phyloP scores from a whole-genome alignment of 2,888 invertebrate genomes.

The Mayetiola destructor region DNA sequence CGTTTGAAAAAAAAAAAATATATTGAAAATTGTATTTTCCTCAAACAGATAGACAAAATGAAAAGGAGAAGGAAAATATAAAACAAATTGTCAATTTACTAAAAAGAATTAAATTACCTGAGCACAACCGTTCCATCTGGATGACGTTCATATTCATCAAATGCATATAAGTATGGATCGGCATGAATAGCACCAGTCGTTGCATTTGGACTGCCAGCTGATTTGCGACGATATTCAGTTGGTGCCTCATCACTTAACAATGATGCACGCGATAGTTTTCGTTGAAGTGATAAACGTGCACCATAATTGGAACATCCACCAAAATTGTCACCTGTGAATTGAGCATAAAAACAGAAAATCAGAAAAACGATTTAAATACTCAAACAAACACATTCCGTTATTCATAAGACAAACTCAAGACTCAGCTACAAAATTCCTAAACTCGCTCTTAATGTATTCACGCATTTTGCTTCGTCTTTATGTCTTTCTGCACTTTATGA shows the following conservation, averaged over 20 bases:
- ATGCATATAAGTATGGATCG: slow-evolving; percentile 26
- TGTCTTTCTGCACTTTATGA: too few species aligned
- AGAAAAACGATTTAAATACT: too few species aligned
- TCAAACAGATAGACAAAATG: background rate
- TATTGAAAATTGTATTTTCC: too few species aligned
- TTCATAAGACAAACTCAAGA: too few species aligned
- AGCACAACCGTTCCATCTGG: slow-evolving; percentile 46
- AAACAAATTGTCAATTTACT: background rate
- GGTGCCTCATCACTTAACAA: slow-evolving; percentile 35
- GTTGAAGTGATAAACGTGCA: slow-evolving; percentile 19
- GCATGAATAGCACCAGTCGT: background rate
- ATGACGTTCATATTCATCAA: slow-evolving; percentile 38
- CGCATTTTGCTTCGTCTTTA: too few species aligned
- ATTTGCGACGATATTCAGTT: slow-evolving; percentile 31
- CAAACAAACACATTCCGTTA: too few species aligned
- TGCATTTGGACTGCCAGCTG: slow-evolving; percentile 30
- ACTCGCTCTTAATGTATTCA: too few species aligned
- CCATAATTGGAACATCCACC: slow-evolving; percentile 16
- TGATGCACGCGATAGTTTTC: slow-evolving; percentile 36
- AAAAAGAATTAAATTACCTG: slow-evolving; percentile 36
- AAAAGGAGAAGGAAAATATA: background rate
- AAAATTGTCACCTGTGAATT: slow-evolving; percentile 18
- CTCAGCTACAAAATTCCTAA: too few species aligned
- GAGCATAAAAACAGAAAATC: background rate
- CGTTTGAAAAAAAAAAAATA: too few species aligned